phyloP scores from a whole-genome alignment of 2,113 vertebrate species.

The zebrafish (Danio rerio) region GRCz12tu NC_133192.1:28034001-28034500 shows the following conservation, averaged over 20 bases:
- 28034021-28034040: conserved; percentile 20
- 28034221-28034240: conserved; percentile 3
- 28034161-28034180: background rate
- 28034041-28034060: background rate
- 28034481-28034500: background rate
- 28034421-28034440: background rate
- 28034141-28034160: background rate
- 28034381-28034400: conserved; percentile 70
- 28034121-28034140: background rate
- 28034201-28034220: background rate
- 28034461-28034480: background rate
- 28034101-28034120: background rate
- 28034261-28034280: conserved; percentile 14
- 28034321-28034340: conserved; percentile 64
- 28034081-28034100: background rate
- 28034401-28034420: conserved; percentile 68
- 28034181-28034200: background rate
- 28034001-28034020: conserved; percentile 31
- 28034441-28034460: background rate
- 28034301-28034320: conserved; percentile 39
- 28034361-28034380: conserved; percentile 60
- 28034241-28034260: background rate
- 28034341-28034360: conserved; percentile 75
- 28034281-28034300: background rate
- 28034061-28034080: background rate